Percentiles rank a stretch among this genome's conserved stretches.
Evolutionary conservation across 1,140 invertebrate species (phyloP).

Genomic region (Brachionus plicatilis): DNA sequence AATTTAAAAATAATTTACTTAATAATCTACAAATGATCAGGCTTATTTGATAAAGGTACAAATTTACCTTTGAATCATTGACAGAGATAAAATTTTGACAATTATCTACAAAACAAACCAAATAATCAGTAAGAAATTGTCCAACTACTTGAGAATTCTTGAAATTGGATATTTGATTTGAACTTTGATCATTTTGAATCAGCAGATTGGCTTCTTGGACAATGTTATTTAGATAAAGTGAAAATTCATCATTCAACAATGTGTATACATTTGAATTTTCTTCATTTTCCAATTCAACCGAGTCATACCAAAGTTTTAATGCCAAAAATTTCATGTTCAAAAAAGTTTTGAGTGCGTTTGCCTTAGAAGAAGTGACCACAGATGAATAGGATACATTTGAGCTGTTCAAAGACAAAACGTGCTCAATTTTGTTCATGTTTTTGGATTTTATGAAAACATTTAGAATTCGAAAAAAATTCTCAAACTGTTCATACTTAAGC

Average conservation of each 20-base stretch:
- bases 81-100: not conserved
- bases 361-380: not conserved
- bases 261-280: not conserved
- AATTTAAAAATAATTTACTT: not conserved
- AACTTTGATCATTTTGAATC: too few relatives aligned
- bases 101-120: not conserved
- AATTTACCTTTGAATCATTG: not conserved
- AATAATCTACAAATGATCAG: not conserved
- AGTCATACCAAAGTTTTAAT: conserved; percentile 10
- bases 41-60: not conserved
- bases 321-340: conserved; percentile 25
- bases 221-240: not conserved
- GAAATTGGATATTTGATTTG: not conserved
- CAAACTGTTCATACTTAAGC: conserved; percentile 25
- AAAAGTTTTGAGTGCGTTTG: not conserved
- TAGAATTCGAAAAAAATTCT: conserved; percentile 27
- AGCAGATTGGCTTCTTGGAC: not conserved
- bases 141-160: not conserved
- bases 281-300: not conserved
- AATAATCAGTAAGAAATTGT: conserved; percentile 13
- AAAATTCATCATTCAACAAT: conserved; percentile 14
- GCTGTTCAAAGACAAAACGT: not conserved
- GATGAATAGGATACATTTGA: conserved; percentile 1
- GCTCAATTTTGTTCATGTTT: conserved; percentile 12
- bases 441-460: conserved; percentile 21